phyloP scores from a whole-genome alignment of 2,797 vertebrate species.

The Catostomus latipinnis region DNA sequence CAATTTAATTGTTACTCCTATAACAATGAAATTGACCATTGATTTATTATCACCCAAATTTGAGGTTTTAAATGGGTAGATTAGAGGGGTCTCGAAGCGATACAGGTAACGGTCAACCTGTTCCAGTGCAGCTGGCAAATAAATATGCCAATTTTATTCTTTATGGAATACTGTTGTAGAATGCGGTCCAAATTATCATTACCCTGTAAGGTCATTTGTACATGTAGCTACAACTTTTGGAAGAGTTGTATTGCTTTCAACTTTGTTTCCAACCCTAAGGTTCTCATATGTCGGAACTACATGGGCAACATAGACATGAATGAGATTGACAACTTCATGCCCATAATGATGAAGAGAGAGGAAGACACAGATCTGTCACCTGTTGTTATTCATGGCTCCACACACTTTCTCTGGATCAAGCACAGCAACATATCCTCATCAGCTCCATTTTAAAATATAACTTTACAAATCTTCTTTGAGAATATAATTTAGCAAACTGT shows the following conservation, averaged over 20 bases:
- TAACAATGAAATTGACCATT: no score
- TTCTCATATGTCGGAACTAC: constrained; percentile 84
- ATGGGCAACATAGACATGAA: constrained; percentile 83
- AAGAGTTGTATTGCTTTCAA: neutral
- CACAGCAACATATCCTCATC: constrained; percentile 80
- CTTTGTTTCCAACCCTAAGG: constrained; percentile 64
- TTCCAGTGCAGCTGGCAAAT: no score
- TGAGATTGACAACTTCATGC: constrained; percentile 84
- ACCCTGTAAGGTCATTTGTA: neutral
- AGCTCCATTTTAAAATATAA: constrained; percentile 3
- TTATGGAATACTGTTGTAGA: no score
- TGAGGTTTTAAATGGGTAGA: no score
- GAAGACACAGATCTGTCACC: constrained; percentile 80
- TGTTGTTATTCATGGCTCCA: constrained; percentile 73
- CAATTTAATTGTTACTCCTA: no score
- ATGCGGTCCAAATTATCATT: no score
- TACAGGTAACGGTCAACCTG: no score
- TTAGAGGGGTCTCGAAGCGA: no score
- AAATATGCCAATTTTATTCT: no score
- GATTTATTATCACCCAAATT: no score
- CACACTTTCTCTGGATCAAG: constrained; percentile 84
- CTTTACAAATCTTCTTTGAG: neutral
- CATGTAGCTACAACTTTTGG: neutral
- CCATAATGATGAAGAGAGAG: constrained; percentile 81
- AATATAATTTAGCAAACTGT: constrained; percentile 2